phyloP scores from a whole-genome alignment of 2,797 vertebrate genomes.

The Helicolenus hilgendorfi region DNA sequence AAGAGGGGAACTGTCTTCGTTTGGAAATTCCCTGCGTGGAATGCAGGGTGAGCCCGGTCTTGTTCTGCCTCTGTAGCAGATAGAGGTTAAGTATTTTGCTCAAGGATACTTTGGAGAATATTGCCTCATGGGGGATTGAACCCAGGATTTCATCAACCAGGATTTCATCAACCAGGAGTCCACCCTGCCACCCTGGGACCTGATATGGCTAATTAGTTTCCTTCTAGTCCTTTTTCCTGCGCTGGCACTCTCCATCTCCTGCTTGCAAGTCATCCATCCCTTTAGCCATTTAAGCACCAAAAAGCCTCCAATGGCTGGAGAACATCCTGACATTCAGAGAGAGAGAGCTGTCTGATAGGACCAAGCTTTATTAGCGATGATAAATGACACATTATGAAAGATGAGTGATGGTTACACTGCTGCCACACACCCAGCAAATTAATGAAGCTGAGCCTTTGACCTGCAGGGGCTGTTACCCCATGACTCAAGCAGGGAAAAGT shows the following conservation, averaged over 20 bases:
- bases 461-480: conserved; percentile 1
- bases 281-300: conserved; percentile 6
- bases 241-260: conserved; percentile 9
- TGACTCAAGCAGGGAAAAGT: not conserved
- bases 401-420: conserved; percentile 20
- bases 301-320: not conserved
- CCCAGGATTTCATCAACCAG: not conserved
- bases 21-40: not conserved
- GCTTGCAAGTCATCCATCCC: not conserved
- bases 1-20: not conserved
- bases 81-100: conserved; percentile 2
- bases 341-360: not conserved
- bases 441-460: conserved; percentile 28
- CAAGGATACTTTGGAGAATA: not conserved
- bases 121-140: conserved; percentile 1
- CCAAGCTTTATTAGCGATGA: conserved; percentile 8
- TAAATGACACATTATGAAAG: conserved; percentile 29
- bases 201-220: conserved; percentile 19
- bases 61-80: not conserved
- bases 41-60: not conserved
- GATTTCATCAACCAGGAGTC: conserved; percentile 2
- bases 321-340: not conserved
- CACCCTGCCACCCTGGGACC: not conserved
- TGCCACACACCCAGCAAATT: not conserved
- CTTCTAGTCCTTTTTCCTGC: not conserved